Percentiles rank a stretch among this genome's conserved stretches.
Evolutionary conservation across 2,113 vertebrate species (phyloP).

Genomic region (Pseudopipra pipra): DNA sequence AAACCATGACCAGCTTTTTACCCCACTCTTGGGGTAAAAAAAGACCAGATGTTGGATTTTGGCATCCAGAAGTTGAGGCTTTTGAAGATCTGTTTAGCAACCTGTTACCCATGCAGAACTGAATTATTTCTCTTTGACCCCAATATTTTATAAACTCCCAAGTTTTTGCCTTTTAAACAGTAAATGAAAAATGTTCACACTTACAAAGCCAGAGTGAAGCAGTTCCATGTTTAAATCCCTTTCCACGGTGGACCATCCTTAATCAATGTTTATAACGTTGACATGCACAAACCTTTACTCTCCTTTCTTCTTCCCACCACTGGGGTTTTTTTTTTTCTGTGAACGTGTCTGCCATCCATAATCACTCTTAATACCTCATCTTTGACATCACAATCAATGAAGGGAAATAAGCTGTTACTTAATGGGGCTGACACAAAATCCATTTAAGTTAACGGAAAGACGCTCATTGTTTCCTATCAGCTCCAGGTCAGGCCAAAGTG

Average conservation of each 20-base stretch:
- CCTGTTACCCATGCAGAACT: neutral
- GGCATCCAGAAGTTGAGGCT: neutral
- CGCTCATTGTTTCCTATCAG: constrained; percentile 18
- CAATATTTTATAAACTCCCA: neutral
- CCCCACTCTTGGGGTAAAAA: neutral
- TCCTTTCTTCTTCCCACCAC: neutral
- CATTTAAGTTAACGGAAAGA: constrained; percentile 29
- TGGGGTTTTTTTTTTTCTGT: neutral
- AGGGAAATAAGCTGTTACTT: constrained; percentile 48
- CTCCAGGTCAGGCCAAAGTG: neutral
- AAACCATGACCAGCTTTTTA: neutral
- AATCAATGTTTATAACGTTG: neutral
- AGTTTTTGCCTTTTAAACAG: neutral
- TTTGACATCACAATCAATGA: constrained; percentile 44
- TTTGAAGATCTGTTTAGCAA: neutral
- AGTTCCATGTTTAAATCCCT: neutral
- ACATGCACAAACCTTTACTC: neutral
- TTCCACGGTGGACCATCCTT: neutral
- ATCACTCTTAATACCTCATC: constrained; percentile 17
- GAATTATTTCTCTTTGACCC: neutral
- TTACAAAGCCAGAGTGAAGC: neutral
- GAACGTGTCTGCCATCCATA: neutral
- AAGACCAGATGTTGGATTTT: neutral
- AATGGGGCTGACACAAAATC: constrained; percentile 46
- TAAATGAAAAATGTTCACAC: neutral